Evolutionary conservation across 2,113 vertebrate species (phyloP), one percentile per base, ranked within the genome.

Genomic region (Chascanopsetta lugubris): DNA sequence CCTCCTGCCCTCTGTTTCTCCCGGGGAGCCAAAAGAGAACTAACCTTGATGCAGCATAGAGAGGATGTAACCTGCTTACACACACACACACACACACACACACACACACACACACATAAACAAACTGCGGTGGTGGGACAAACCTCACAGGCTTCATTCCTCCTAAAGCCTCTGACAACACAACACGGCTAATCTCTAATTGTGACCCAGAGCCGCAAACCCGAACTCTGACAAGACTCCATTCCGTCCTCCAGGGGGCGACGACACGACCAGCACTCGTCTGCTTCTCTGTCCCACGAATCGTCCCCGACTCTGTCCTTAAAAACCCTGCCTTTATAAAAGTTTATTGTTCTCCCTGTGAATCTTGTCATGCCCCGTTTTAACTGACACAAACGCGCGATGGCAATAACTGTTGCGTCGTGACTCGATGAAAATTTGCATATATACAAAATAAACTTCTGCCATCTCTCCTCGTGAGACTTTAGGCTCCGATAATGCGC

Each of bases 1-100:
- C 69, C 80, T 85, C 69, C 68, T 88, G 82, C 82, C 85, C 80
- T 85, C 79, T 30, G 58, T 82, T 69, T 80, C 80, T 82, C 69
- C 62, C 36, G 69, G 71, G 68, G 66, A 85, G 80, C 49, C 11
- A 42, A 75, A 71, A 61, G 59, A 77, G 75, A 81, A 71, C 62
- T 83, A 88, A 89, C 83, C 85, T 89, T 86, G 73, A 68, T 79
- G 78, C 74, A 60, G 77, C 51, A 62, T 34, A 45, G 62, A 75
- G 72, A 82, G 69, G 60, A 79, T 83, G 57, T 57, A 80, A 86
- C 73, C 61, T 80, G 71, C 62, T 72, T 50, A 5, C 29, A 5
- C 29, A 5, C 29, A 5, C 29, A 5, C 29, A 5, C 29, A 5
- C 29, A 5, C 29, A 5, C 29, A 5, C 29, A 5, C 29, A 12